Conservation (phyloP, 1,140 invertebrate genomes). For the Lasioglossum albipes region DNA sequence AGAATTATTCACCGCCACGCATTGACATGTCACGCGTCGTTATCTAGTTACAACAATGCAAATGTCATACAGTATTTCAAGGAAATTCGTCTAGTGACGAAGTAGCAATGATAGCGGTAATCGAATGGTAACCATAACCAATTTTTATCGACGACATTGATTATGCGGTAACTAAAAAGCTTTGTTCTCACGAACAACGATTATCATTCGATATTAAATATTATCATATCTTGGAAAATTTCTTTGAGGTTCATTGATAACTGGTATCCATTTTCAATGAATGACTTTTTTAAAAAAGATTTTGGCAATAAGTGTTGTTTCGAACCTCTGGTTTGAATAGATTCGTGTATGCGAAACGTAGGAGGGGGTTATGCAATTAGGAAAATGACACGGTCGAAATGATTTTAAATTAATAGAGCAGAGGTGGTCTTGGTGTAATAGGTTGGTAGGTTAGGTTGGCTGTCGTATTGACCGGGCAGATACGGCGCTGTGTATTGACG, state of each 20-base stretch:
- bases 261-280: too few species aligned
- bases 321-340: too few species aligned
- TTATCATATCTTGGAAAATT: too few species aligned
- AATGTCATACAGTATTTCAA: background rate
- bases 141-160: too few species aligned
- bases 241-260: too few species aligned
- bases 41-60: background rate
- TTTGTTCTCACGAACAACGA: too few species aligned
- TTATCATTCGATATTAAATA: too few species aligned
- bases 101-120: too few species aligned
- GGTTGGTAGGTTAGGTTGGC: slow-evolving; percentile 66
- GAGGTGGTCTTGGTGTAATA: slow-evolving; percentile 5
- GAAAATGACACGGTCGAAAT: slow-evolving; percentile 12
- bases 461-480: slow-evolving; percentile 60
- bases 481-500: slow-evolving; percentile 65
- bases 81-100: background rate
- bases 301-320: too few species aligned
- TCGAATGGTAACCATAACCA: too few species aligned
- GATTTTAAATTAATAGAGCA: slow-evolving; percentile 16
- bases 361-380: background rate
- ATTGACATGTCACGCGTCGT: background rate
- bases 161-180: too few species aligned
- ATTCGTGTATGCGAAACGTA: background rate
- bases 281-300: too few species aligned
- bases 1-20: background rate